Evolutionary conservation across 2,888 invertebrate genomes (phyloP).

Genomic region (Helicoverpa assulta): DNA sequence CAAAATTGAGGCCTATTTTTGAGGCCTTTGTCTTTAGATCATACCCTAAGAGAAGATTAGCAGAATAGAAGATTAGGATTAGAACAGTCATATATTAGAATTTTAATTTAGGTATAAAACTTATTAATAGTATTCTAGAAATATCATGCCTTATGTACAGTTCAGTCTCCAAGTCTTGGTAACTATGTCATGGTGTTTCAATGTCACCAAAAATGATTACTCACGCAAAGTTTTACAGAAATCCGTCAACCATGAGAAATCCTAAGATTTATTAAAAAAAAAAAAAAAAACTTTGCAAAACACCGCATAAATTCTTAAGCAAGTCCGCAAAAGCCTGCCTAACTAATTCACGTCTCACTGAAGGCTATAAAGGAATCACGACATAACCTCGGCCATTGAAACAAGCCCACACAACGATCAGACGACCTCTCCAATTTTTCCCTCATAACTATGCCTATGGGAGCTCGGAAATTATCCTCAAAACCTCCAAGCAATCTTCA

Average conservation of each 20-base stretch:
- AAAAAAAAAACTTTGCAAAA: slow-evolving; percentile 2
- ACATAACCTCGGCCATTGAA: slow-evolving; percentile 55
- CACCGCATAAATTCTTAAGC: not conserved
- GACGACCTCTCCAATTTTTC: slow-evolving; percentile 70
- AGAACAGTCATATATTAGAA: no score
- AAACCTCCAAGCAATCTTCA: slow-evolving; percentile 40
- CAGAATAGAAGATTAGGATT: no score
- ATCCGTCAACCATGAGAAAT: no score
- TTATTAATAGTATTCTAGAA: no score
- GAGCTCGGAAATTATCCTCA: slow-evolving; percentile 64
- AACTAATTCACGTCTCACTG: slow-evolving; percentile 38
- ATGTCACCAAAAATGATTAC: no score
- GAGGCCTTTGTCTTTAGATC: not conserved
- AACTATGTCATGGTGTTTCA: no score
- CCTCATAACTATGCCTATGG: slow-evolving; percentile 68
- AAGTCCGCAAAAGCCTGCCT: slow-evolving; percentile 10
- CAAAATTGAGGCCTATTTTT: not conserved
- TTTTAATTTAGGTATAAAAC: no score
- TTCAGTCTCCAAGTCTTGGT: no score
- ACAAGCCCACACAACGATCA: slow-evolving; percentile 64
- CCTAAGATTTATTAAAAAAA: not conserved
- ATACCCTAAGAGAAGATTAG: not conserved
- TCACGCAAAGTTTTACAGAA: no score
- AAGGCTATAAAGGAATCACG: slow-evolving; percentile 52
- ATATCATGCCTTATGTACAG: no score